A percentile compares a stretch with the other conserved stretches of the same genome.
These are phyloP conservation scores for Rhinella marina DNA, from an alignment of 2,797 vertebrate genomes.

Conservation along the genomic window DNA sequence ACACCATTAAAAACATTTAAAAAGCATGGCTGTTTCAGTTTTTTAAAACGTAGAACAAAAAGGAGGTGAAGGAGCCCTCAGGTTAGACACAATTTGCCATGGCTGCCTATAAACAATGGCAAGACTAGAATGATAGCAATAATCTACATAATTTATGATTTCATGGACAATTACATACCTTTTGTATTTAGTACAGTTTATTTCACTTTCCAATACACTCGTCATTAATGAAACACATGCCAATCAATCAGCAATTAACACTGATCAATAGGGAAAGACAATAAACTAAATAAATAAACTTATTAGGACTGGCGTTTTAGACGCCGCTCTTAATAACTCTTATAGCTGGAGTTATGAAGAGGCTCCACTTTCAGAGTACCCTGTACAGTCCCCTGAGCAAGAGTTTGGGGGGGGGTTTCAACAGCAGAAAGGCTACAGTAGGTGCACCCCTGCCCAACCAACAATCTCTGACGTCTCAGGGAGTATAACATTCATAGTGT, in stretches of 20 bases:
- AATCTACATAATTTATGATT: constrained; percentile 1
- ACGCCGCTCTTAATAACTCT: no score
- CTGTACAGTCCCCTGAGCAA: no score
- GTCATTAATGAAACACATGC: neutral
- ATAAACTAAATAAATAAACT: no score
- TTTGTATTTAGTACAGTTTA: neutral
- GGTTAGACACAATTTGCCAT: neutral
- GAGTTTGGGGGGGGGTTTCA: no score
- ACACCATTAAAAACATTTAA: neutral
- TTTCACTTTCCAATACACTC: neutral
- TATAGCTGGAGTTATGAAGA: no score
- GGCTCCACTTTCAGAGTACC: no score
- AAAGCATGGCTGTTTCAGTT: neutral
- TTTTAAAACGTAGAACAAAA: neutral
- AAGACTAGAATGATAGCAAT: neutral
- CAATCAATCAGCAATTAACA: neutral
- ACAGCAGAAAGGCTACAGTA: no score
- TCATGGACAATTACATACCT: neutral
- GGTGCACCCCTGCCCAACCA: no score
- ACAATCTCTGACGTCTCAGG: no score
- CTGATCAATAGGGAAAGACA: neutral
- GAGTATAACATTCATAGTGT: no score
- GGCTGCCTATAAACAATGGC: neutral
- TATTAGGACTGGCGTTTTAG: no score
- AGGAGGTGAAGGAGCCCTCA: neutral